A percentile compares a stretch with the other conserved stretches of the same genome.
Conservation (phyloP, 2,888 invertebrate species). For the Nebria brevicollis region DNA sequence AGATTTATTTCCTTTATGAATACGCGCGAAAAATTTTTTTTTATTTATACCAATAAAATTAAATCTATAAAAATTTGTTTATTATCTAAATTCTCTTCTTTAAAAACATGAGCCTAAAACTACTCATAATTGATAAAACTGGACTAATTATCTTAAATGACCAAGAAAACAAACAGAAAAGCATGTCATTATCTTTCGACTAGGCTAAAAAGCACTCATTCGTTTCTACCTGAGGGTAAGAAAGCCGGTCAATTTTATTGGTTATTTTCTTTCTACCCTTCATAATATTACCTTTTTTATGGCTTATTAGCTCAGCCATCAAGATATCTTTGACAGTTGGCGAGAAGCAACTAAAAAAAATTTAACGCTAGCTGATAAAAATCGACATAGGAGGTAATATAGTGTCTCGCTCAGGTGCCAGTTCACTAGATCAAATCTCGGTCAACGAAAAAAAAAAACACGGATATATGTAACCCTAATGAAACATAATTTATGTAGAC, state of each 20-base stretch:
- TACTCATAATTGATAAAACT: not conserved
- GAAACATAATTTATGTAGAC: constrained; percentile 38
- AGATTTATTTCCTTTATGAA: too few species aligned
- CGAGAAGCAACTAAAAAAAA: constrained; percentile 25
- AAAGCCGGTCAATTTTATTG: constrained; percentile 18
- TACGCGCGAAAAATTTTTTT: too few species aligned
- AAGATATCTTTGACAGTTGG: constrained; percentile 25
- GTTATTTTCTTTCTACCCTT: constrained; percentile 34
- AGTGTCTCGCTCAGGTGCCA: constrained; percentile 26
- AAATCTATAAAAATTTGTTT: too few species aligned
- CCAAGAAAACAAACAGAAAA: constrained; percentile 12
- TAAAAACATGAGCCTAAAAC: not conserved
- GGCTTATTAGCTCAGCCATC: constrained; percentile 37
- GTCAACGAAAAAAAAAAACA: not conserved
- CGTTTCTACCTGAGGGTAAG: not conserved
- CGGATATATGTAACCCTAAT: constrained; percentile 9
- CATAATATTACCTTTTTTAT: constrained; percentile 39
- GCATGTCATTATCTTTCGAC: constrained; percentile 14
- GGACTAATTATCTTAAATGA: constrained; percentile 1
- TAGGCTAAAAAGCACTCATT: not conserved
- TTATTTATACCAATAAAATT: too few species aligned
- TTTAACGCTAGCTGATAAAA: constrained; percentile 27
- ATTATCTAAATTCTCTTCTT: too few species aligned
- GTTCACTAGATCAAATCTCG: constrained; percentile 38
- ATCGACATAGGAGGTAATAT: constrained; percentile 18